Evolutionary conservation across 2,888 invertebrate genomes (phyloP).

Genomic region (Cyclophora punctaria): DNA sequence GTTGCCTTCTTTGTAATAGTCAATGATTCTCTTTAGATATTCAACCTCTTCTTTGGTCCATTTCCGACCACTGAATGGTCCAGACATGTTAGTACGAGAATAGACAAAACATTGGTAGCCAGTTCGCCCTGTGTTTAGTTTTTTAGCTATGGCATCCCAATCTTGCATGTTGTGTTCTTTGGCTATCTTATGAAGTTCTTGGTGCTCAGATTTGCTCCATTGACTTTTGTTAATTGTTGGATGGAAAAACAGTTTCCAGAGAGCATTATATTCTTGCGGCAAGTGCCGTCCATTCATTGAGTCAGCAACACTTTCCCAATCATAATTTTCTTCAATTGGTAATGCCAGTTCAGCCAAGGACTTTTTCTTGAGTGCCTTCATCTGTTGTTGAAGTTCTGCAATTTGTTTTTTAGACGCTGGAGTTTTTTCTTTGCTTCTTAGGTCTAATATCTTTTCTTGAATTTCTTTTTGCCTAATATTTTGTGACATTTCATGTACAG

Average conservation of each 20-base stretch:
- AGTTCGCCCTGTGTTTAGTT: slow-evolving; percentile 75
- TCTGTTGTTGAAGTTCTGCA: slow-evolving; percentile 24
- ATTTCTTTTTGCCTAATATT: slow-evolving; percentile 11
- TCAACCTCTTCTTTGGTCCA: slow-evolving; percentile 83
- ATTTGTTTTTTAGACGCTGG: slow-evolving; percentile 22
- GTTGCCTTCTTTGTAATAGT: slow-evolving; percentile 77
- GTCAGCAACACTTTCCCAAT: slow-evolving; percentile 75
- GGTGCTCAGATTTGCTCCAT: slow-evolving; percentile 48
- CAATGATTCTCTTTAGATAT: slow-evolving; percentile 76
- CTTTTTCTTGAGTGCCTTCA: slow-evolving; percentile 28
- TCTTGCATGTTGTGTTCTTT: slow-evolving; percentile 64
- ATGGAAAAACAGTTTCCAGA: slow-evolving; percentile 83
- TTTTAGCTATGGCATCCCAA: slow-evolving; percentile 79
- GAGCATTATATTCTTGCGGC: slow-evolving; percentile 77
- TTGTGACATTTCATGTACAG: slow-evolving; percentile 56
- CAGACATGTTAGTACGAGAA: slow-evolving; percentile 70
- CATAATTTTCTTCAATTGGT: slow-evolving; percentile 61
- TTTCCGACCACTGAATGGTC: slow-evolving; percentile 40
- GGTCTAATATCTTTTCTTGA: too few species aligned
- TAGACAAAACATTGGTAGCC: slow-evolving; percentile 82
- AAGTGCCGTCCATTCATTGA: slow-evolving; percentile 73
- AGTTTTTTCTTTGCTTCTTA: slow-evolving; percentile 15
- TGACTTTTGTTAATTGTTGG: slow-evolving; percentile 76
- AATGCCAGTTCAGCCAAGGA: slow-evolving; percentile 40
- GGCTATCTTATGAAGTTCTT: slow-evolving; percentile 37